Percentiles rank a stretch among this genome's conserved stretches.
phyloP scores from a whole-genome alignment of 2,113 vertebrate genomes.

The Pachycephala philippinensis region DNA sequence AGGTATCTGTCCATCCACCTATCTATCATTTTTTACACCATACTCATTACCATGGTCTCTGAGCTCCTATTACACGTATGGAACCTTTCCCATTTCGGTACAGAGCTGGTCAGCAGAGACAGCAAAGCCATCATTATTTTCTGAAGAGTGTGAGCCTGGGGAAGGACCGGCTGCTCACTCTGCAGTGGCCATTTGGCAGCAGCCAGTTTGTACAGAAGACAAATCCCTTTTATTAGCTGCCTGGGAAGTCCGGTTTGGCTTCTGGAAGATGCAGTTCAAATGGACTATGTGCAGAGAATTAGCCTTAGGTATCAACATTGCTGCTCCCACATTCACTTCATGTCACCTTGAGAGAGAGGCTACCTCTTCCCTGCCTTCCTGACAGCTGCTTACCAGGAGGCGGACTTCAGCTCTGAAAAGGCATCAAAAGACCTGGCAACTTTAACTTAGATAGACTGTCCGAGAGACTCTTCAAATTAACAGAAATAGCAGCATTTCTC shows the following conservation, averaged over 20 bases:
- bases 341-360: background rate
- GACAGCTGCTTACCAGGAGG: conserved; percentile 48
- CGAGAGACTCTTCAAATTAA: conserved; percentile 27
- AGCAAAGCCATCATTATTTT: conserved; percentile 26
- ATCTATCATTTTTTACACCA: conserved; percentile 54
- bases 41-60: conserved; percentile 49
- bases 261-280: conserved; percentile 47
- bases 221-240: conserved; percentile 39
- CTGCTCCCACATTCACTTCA: conserved; percentile 30
- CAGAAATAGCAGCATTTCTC: conserved; percentile 56
- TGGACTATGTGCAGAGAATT: conserved; percentile 15
- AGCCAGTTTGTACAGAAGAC: conserved; percentile 15
- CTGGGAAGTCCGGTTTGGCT: background rate
- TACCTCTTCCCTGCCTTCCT: background rate
- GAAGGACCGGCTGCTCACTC: background rate
- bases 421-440: conserved; percentile 50
- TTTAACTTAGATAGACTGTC: conserved; percentile 52
- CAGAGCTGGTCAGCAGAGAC: conserved; percentile 41
- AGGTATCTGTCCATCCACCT: conserved; percentile 30
- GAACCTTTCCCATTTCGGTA: background rate
- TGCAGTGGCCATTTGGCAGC: background rate
- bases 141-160: background rate
- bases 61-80: conserved; percentile 20
- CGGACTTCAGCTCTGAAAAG: conserved; percentile 16
- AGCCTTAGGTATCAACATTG: conserved; percentile 58